Evolutionary conservation across 2,888 invertebrate species (phyloP).

Genomic region (Trileptium ribeirensis): DNA sequence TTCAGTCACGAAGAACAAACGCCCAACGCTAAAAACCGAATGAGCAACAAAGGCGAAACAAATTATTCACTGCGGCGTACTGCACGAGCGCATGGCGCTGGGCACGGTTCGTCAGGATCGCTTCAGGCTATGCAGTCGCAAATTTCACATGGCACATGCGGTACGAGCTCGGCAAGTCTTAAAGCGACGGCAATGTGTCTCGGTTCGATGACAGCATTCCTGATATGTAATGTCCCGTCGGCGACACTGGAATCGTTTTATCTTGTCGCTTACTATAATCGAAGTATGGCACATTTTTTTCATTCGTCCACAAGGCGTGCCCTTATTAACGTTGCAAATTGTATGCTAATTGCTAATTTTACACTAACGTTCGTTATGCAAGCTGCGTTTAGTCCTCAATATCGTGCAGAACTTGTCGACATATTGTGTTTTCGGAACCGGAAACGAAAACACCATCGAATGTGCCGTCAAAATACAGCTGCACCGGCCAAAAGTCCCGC

Average conservation of each 20-base stretch:
- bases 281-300: constrained; percentile 13
- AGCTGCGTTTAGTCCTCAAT: constrained; percentile 41
- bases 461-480: too few relatives aligned
- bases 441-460: too few relatives aligned
- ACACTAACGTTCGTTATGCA: constrained; percentile 19
- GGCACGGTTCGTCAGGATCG: too few relatives aligned
- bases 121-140: too few relatives aligned
- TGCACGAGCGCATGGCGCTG: too few relatives aligned
- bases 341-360: constrained; percentile 16
- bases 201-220: constrained; percentile 25
- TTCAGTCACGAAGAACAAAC: too few relatives aligned
- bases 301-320: background rate
- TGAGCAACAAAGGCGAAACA: too few relatives aligned
- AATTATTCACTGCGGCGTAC: too few relatives aligned
- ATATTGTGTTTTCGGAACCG: too few relatives aligned
- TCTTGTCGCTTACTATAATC: constrained; percentile 9
- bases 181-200: constrained; percentile 23
- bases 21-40: too few relatives aligned
- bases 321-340: constrained; percentile 8
- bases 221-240: constrained; percentile 18
- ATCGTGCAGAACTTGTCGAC: constrained; percentile 35
- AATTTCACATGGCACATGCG: too few relatives aligned
- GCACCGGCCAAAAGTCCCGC: too few relatives aligned
- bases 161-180: background rate
- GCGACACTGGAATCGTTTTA: constrained; percentile 11